phyloP scores from a whole-genome alignment of 2,888 invertebrate species.

The Andrena bicolor region DNA sequence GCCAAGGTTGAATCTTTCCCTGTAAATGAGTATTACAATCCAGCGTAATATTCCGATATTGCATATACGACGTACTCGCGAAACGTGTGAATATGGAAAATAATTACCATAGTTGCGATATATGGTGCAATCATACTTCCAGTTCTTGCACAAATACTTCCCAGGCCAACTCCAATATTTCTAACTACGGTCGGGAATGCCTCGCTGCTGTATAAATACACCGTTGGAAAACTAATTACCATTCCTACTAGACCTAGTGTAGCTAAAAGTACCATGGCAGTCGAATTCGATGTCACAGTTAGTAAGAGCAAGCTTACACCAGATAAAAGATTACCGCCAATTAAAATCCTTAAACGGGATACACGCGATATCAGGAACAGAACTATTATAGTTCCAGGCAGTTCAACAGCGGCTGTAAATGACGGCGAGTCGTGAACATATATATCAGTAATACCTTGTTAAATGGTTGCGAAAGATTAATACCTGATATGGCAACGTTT shows the following conservation, averaged over 20 bases:
- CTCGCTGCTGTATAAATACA: conserved; percentile 95
- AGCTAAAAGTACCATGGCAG: conserved; percentile 88
- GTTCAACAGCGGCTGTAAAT: conserved; percentile 79
- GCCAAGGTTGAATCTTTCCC: conserved; percentile 76
- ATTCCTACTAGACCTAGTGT: conserved; percentile 92
- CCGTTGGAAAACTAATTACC: conserved; percentile 93
- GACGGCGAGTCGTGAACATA: neutral
- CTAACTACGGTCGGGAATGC: conserved; percentile 96
- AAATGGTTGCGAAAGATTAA: neutral
- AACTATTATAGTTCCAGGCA: conserved; percentile 81
- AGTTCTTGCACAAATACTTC: conserved; percentile 93
- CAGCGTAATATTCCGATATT: neutral
- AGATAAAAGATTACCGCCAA: conserved; percentile 78
- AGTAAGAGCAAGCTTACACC: conserved; percentile 77
- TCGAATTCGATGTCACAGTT: conserved; percentile 69
- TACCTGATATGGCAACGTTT: conserved; percentile 87
- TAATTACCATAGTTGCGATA: conserved; percentile 88
- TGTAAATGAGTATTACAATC: conserved; percentile 51
- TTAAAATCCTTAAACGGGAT: conserved; percentile 81
- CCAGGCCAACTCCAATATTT: conserved; percentile 94
- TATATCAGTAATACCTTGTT: neutral
- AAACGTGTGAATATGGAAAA: neutral
- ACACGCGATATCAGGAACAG: conserved; percentile 80
- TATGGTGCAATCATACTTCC: conserved; percentile 95
- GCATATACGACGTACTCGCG: neutral